Conservation (phyloP, 2,888 invertebrate genomes). For the Miltochrista miniata region DNA sequence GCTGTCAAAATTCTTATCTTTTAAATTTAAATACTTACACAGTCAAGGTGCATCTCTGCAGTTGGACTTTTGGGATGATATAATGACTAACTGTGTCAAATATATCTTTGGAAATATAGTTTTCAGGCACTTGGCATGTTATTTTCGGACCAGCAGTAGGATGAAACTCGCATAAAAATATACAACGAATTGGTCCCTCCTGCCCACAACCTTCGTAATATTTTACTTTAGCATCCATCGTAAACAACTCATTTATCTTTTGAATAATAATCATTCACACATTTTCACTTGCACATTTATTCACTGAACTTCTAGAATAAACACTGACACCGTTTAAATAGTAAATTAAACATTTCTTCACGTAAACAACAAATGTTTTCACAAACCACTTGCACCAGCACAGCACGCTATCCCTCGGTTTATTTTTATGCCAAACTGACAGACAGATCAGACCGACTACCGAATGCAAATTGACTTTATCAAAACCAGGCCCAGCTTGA, state of each 20-base stretch:
- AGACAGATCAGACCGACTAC: too few relatives aligned
- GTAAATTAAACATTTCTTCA: constrained; percentile 36
- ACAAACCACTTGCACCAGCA: constrained; percentile 15
- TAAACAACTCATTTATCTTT: constrained; percentile 41
- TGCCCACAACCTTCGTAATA: constrained; percentile 84
- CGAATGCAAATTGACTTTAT: background rate
- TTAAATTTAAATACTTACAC: constrained; percentile 85
- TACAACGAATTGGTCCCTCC: constrained; percentile 89
- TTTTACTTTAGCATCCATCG: constrained; percentile 75
- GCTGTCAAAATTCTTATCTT: too few relatives aligned
- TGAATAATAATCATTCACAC: constrained; percentile 40
- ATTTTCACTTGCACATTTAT: constrained; percentile 18
- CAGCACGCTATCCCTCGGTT: constrained; percentile 14
- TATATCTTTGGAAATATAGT: constrained; percentile 90
- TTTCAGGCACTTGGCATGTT: constrained; percentile 91
- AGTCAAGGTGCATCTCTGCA: constrained; percentile 90
- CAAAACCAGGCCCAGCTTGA: too few relatives aligned
- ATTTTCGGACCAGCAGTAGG: constrained; percentile 90
- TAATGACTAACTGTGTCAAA: constrained; percentile 93
- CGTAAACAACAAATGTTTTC: constrained; percentile 44
- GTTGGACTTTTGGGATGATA: constrained; percentile 92
- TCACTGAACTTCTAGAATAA: constrained; percentile 18
- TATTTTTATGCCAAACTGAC: constrained; percentile 39
- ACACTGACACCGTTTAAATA: constrained; percentile 23
- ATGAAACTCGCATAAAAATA: constrained; percentile 91